phyloP scores from a whole-genome alignment of 2,888 invertebrate species.

The Coleophora deauratella region DNA sequence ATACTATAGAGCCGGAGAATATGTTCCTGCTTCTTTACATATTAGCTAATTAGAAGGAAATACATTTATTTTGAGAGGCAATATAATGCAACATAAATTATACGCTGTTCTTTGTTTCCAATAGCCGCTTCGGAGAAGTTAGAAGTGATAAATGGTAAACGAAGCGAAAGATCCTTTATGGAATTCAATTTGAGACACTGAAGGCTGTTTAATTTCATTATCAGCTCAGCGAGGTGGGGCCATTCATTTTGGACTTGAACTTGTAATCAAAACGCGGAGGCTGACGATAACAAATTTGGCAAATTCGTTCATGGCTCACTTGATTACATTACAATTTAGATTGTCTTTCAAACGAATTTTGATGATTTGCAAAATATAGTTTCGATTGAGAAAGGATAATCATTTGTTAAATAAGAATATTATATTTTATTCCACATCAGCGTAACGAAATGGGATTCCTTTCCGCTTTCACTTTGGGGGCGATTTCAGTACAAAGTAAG shows the following conservation, averaged over 20 bases:
- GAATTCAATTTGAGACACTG: conserved; percentile 46
- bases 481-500: conserved; percentile 55
- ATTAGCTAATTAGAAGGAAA: neutral
- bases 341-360: conserved; percentile 23
- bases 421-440: too few species aligned
- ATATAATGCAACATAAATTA: neutral
- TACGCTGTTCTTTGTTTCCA: neutral
- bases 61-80: neutral
- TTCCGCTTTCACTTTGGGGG: conserved; percentile 38
- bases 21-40: conserved; percentile 19
- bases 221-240: conserved; percentile 30
- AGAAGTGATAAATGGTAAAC: neutral
- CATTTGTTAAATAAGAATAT: too few species aligned
- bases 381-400: conserved; percentile 17
- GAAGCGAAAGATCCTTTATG: conserved; percentile 1
- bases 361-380: conserved; percentile 12
- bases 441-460: conserved; percentile 36
- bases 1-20: conserved; percentile 35
- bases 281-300: conserved; percentile 31
- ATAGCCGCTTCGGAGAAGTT: neutral
- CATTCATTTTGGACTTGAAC: conserved; percentile 53
- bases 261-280: conserved; percentile 42
- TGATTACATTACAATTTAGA: conserved; percentile 39
- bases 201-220: conserved; percentile 53
- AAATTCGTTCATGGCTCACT: conserved; percentile 44